Evolutionary conservation across 1,140 invertebrate genomes (phyloP).

Genomic region (Drosophila triauraria): DNA sequence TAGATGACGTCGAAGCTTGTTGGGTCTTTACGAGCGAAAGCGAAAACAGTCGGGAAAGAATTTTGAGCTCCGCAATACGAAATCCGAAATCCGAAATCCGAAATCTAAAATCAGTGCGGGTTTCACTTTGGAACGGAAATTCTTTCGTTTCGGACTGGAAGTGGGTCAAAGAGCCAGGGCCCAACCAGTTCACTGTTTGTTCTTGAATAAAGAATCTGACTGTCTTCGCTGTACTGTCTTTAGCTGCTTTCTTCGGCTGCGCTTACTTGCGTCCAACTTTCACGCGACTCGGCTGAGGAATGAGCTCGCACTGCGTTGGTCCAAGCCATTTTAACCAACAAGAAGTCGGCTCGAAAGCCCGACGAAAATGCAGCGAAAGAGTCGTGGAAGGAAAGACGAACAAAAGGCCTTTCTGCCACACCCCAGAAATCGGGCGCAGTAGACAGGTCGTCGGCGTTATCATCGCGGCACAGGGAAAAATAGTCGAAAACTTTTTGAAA

Average conservation of each 20-base stretch:
- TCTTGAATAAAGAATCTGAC: conserved; percentile 62
- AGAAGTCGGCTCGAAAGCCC: conserved; percentile 57
- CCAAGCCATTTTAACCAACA: conserved; percentile 83
- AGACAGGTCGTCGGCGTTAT: conserved; percentile 37
- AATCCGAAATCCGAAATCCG: conserved; percentile 9
- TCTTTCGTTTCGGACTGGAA: conserved; percentile 49
- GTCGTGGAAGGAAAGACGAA: conserved; percentile 39
- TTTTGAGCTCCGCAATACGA: conserved; percentile 21
- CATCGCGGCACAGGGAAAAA: conserved; percentile 7
- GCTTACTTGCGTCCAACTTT: conserved; percentile 83
- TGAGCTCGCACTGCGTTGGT: conserved; percentile 74
- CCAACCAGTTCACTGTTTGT: conserved; percentile 66
- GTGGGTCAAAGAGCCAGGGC: conserved; percentile 66
- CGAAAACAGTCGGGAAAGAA: conserved; percentile 64
- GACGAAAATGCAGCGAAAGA: conserved; percentile 50
- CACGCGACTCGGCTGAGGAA: conserved; percentile 79
- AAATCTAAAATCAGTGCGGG: conserved; percentile 20
- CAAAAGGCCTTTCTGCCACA: conserved; percentile 52
- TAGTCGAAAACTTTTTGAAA: neutral
- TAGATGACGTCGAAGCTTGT: conserved; percentile 51
- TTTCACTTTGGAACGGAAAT: conserved; percentile 63
- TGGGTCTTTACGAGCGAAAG: conserved; percentile 57
- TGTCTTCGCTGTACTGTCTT: conserved; percentile 38
- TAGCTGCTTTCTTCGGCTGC: conserved; percentile 47
- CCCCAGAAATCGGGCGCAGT: conserved; percentile 32